Evolutionary conservation across 2,113 vertebrate species (phyloP), one percentile per base, ranked within the genome.

Genomic region (Myodes glareolus): DNA sequence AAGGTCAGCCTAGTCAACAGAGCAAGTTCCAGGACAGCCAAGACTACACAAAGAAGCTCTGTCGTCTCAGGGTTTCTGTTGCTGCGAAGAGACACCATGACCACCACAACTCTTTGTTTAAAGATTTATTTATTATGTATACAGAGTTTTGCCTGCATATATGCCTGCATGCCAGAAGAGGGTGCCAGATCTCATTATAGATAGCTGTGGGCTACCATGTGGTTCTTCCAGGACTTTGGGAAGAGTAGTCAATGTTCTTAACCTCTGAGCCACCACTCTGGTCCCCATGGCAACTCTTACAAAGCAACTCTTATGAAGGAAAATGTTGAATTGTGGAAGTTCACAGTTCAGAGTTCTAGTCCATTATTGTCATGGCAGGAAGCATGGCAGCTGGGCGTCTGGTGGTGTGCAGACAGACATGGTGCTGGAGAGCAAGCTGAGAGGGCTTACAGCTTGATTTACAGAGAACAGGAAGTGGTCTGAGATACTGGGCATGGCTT

Each of bases 391-490:
- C 17, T 16, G 67, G 31, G 67, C 16, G 5, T 36, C n/a, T 9
- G 70, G 17, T 72, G 31, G 68, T 3, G 0, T n/a, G 7, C 17
- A n/a, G 36, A n/a, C 36, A 39, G 8, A 36, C 17, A 9, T 0
- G 70, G 36, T n/a, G 36, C 70, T n/a, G 70, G 70, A 21, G 70
- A 19, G 36, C 3, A 8, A 72, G 36, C 70, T 21, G 17, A 72
- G 70, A 72, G 70, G 1, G 1, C 36, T 21, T n/a, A 72, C 36
- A 8, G 7, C 31, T 36, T 70, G 67, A 70, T 33, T 70, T 16
- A 36, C 68, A 70, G 68, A 33, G 33, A 72, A 21, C 70, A 21
- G 36, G 70, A 72, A 72, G 70, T n/a, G 70, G 21, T n/a, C 70
- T 72, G 70, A 72, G 70, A 72, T 21, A 39, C 36, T n/a, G 36